Conservation (phyloP, 2,888 invertebrate species). For the Trichacis sp. region DNA sequence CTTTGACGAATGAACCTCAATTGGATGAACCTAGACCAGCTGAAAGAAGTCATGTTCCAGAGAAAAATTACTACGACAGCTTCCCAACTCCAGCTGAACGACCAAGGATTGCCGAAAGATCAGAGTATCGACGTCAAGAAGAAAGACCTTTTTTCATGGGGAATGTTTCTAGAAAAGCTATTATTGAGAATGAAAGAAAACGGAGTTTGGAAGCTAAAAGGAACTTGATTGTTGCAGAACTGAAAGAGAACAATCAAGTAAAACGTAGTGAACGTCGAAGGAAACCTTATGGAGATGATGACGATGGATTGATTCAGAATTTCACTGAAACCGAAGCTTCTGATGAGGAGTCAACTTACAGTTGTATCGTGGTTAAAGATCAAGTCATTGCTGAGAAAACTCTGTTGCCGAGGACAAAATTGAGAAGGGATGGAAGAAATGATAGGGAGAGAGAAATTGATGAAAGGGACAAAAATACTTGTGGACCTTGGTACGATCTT, state of each 20-base stretch:
- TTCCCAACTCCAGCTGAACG: slow-evolving; percentile 66
- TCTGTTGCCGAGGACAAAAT: slow-evolving; percentile 79
- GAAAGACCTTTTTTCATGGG: slow-evolving; percentile 64
- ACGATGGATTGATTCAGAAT: slow-evolving; percentile 58
- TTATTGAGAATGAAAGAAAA: slow-evolving; percentile 65
- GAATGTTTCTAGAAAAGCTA: slow-evolving; percentile 65
- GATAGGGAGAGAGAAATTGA: slow-evolving; percentile 62
- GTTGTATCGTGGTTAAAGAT: slow-evolving; percentile 87
- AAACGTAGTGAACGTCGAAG: slow-evolving; percentile 59
- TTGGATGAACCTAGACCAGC: slow-evolving; percentile 63
- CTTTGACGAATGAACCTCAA: slow-evolving; percentile 57
- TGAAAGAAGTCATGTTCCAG: slow-evolving; percentile 61
- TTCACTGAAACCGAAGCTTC: slow-evolving; percentile 66
- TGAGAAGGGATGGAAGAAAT: slow-evolving; percentile 71
- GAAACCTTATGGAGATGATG: slow-evolving; percentile 58
- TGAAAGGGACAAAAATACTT: slow-evolving; percentile 73
- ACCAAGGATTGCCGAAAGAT: slow-evolving; percentile 56
- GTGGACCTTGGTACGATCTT: slow-evolving; percentile 90
- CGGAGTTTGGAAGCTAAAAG: slow-evolving; percentile 65
- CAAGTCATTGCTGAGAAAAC: slow-evolving; percentile 70
- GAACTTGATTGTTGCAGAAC: slow-evolving; percentile 63
- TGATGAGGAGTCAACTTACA: slow-evolving; percentile 70
- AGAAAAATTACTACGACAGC: slow-evolving; percentile 61
- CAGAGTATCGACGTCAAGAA: slow-evolving; percentile 56
- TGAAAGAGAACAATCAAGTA: slow-evolving; percentile 64